Evolutionary conservation across 2,113 vertebrate species (phyloP).

Genomic region (Scolopax mira): DNA sequence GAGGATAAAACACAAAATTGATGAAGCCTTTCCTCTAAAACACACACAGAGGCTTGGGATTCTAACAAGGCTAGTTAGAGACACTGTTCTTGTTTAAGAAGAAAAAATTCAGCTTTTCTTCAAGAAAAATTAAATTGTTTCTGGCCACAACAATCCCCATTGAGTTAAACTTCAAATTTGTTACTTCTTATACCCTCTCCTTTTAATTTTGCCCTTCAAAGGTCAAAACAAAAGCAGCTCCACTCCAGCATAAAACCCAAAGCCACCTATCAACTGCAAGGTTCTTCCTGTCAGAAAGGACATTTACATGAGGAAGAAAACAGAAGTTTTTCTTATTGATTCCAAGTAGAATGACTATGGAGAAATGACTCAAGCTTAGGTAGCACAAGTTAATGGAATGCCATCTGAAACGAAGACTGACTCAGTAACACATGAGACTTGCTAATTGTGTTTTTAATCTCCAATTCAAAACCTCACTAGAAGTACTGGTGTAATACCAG

Average conservation of each 20-base stretch:
- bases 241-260: background rate
- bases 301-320: background rate
- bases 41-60: background rate
- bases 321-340: background rate
- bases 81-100: background rate
- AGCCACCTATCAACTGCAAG: background rate
- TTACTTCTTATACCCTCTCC: background rate
- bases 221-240: background rate
- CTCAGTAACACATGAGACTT: constrained; percentile 27
- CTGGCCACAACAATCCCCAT: background rate
- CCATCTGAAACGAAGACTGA: constrained; percentile 30
- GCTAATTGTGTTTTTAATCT: constrained; percentile 6
- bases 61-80: background rate
- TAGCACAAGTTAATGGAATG: background rate
- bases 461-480: background rate
- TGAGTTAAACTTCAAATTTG: background rate
- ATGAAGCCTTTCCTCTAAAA: background rate
- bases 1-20: background rate
- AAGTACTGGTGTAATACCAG: background rate
- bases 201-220: background rate
- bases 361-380: constrained; percentile 30
- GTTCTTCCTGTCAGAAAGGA: background rate
- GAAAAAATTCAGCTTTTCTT: background rate
- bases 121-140: background rate
- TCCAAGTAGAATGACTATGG: background rate